phyloP scores from a whole-genome alignment of 2,113 vertebrate genomes.

The Notothenia coriiceps region DNA sequence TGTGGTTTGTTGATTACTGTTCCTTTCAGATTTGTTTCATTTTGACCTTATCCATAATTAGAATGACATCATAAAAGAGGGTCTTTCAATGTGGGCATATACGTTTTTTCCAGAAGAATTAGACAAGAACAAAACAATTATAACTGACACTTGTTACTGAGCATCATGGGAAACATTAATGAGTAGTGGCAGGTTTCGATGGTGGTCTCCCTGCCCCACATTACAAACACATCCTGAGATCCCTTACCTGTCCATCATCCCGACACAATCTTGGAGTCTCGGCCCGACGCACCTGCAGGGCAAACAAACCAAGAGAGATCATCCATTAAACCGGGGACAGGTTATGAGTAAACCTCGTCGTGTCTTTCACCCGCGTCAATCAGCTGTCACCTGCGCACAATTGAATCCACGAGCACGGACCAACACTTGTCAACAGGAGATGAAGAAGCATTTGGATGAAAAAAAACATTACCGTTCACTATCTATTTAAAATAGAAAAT shows the following conservation, averaged over 20 bases:
- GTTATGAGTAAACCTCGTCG: slow-evolving; percentile 69
- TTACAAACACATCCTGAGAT: slow-evolving; percentile 28
- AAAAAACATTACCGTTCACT: not conserved
- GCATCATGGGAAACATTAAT: slow-evolving; percentile 23
- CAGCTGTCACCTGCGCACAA: slow-evolving; percentile 65
- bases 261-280: slow-evolving; percentile 94
- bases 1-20: too few relatives aligned
- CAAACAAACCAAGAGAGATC: slow-evolving; percentile 75
- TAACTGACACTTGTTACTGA: slow-evolving; percentile 24
- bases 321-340: slow-evolving; percentile 64
- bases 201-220: slow-evolving; percentile 24
- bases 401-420: slow-evolving; percentile 32
- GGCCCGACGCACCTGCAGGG: slow-evolving; percentile 93
- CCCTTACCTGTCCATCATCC: slow-evolving; percentile 97
- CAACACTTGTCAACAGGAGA: slow-evolving; percentile 61
- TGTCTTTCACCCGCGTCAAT: slow-evolving; percentile 63
- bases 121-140: not conserved
- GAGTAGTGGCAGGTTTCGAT: slow-evolving; percentile 32
- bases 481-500: not conserved
- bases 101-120: not conserved
- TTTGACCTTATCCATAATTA: too few relatives aligned
- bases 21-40: too few relatives aligned
- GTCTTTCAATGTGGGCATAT: not conserved
- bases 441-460: not conserved
- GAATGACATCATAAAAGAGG: too few relatives aligned